Base-by-base conservation (phyloP, 2,113 vertebrate species). In the Hiodon tergisus region DNA sequence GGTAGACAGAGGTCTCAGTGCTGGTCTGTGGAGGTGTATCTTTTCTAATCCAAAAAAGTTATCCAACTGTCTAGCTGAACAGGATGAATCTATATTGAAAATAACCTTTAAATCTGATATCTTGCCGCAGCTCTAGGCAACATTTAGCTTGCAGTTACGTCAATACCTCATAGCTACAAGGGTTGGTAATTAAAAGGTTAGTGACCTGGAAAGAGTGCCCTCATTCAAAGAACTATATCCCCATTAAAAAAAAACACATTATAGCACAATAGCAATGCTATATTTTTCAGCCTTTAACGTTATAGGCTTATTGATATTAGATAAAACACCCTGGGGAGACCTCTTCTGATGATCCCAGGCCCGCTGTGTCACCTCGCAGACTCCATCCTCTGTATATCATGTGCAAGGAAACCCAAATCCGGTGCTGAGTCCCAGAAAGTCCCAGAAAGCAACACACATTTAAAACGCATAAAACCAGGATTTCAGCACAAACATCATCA, bases 171-270 rank as follows among this genome's bases (percentile, higher is more conserved):
- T 88, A 89, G 89, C 91, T 92, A 89, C 90, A 92, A 92, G 90
- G 89, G 86, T 88, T 89, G 87, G 93, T 92, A 93, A 94, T 94
- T 93, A 94, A 81, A 94, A 93, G 91, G 90, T 93, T 90, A 90
- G 86, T 90, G 93, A 92, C 93, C 92, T 91, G 89, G 91, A 93
- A 93, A 93, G 88, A 82, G 73, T 80, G 86, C 82, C 89, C 90
- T 89, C 84, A 88, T 89, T 92, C 87, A 83, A 88, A 86, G 50
- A 88, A 88, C 85, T 87, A 88, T 52, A 60, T 78, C 67, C 61
- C 63, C 55, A 76, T 78, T 73, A 76, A 79, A 72, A 82, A 53
- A 75, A 61, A 17, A 75, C 53, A 78, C 69, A 67, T 61, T 63
- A 80, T 72, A 78, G 78, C 69, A 78, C 72, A 80, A 80, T 55